Base-by-base conservation (phyloP, 1,140 invertebrate species). In the Nephila pilipes region DNA sequence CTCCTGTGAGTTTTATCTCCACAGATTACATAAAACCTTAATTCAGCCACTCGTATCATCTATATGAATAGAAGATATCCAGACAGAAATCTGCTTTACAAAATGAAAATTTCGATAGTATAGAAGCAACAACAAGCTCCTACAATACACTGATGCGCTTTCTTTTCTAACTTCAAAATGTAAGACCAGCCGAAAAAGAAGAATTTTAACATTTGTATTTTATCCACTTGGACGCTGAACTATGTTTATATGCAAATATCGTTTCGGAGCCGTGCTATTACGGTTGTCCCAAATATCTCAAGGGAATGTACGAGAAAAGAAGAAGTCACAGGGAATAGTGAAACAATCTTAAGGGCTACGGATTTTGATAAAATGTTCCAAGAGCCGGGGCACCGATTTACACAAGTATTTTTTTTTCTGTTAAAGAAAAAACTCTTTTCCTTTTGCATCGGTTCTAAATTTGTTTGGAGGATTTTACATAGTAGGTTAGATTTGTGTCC, bases 211-310 rank as follows among this genome's bases (percentile, higher is more conserved):
- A 81, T 81, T n/a, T 36, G 16, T 22, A 46, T 55, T 81, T 55
- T 81, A 81, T 81, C 25, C 79, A 55, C 36, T 81, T 36, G 46
- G 79, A 81, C 36, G 36, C 79, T 55, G 46, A 55, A 81, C 36
- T 81, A 81, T 55, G 79, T 81, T 81, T 81, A 54, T 55, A 81
- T 81, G 79, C 79, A 81, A 81, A 81, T 81, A 55, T 55, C n/a
- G 79, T 54, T 75, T 29, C 79, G 79, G 38, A 2, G 2, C 12
- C 22, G 12, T 25, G 79, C 79, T 75, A 75, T 75, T 75, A 75
- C 65, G 65, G 29, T 18, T 25, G 25, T 75, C 65, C 16, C 25
- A 75, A 75, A 75, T 75, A 75, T 75, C 65, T 75, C 65, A 2
- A 6, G 25, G 65, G 65, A 75, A 75, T 75, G 25, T 29, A 36